Evolutionary conservation across 2,888 invertebrate species (phyloP).

Genomic region (Agriotes lineatus): DNA sequence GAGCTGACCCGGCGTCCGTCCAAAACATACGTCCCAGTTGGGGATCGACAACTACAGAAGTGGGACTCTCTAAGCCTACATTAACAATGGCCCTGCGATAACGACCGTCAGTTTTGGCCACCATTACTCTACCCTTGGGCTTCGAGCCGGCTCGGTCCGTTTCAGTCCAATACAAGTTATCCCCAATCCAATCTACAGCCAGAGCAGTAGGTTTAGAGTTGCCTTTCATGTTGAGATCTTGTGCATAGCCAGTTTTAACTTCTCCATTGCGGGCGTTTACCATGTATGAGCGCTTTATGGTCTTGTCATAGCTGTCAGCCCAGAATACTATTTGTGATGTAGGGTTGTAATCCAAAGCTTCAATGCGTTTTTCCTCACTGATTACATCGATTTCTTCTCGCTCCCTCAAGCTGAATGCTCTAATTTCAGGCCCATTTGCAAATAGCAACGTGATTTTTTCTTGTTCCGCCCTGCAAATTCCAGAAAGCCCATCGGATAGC

Average conservation of each 20-base stretch:
- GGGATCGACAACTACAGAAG: slow-evolving; percentile 90
- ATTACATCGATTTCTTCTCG: slow-evolving; percentile 83
- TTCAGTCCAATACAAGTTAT: slow-evolving; percentile 96
- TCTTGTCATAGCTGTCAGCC: slow-evolving; percentile 93
- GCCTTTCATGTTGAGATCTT: slow-evolving; percentile 88
- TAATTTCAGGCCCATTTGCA: slow-evolving; percentile 89
- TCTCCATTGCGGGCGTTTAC: slow-evolving; percentile 82
- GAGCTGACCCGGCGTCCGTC: slow-evolving; percentile 91
- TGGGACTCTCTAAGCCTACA: slow-evolving; percentile 86
- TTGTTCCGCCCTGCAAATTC: slow-evolving; percentile 82
- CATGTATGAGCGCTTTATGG: slow-evolving; percentile 93
- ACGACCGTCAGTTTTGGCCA: slow-evolving; percentile 89
- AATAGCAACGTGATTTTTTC: slow-evolving; percentile 78
- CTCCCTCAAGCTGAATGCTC: slow-evolving; percentile 75
- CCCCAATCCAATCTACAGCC: slow-evolving; percentile 94
- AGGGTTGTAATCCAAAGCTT: slow-evolving; percentile 92
- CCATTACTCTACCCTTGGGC: slow-evolving; percentile 85
- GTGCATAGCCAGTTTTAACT: slow-evolving; percentile 86
- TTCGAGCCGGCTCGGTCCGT: slow-evolving; percentile 80
- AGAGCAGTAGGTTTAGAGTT: slow-evolving; percentile 88
- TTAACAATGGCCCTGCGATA: slow-evolving; percentile 86
- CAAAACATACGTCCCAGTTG: slow-evolving; percentile 90
- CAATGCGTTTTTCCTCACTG: slow-evolving; percentile 87
- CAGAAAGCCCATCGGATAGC: slow-evolving; percentile 80
- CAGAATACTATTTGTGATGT: slow-evolving; percentile 90